These are phyloP conservation scores for Nansenia antarctica DNA, from an alignment of 2,113 vertebrate genomes.

Conservation along the genomic window DNA sequence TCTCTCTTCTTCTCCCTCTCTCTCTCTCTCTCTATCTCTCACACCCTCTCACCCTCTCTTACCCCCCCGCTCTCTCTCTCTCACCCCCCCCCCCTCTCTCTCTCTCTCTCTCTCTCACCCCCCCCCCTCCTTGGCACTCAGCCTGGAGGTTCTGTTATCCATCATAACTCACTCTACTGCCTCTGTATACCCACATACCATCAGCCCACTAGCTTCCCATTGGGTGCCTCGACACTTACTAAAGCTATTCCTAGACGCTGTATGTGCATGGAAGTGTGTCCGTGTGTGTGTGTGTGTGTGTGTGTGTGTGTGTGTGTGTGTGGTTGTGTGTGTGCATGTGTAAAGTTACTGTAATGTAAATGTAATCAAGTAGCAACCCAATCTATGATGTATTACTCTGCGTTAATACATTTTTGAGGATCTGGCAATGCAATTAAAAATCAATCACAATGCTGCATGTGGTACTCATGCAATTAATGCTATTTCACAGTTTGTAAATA, in stretches of 20 bases:
- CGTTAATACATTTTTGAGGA: neutral
- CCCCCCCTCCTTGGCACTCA: slow-evolving; percentile 16
- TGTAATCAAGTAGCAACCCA: too few species aligned
- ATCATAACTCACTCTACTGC: slow-evolving; percentile 36
- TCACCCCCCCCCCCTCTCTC: neutral
- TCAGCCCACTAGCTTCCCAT: slow-evolving; percentile 1
- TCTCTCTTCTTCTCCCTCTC: neutral
- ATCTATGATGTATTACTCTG: neutral
- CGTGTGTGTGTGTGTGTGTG: slow-evolving; percentile 6
- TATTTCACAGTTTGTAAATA: neutral
- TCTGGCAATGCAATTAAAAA: neutral
- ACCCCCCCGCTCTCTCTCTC: too few species aligned
- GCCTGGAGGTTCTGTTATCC: slow-evolving; percentile 24
- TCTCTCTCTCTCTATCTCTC: slow-evolving; percentile 2
- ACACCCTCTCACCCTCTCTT: slow-evolving; percentile 3
- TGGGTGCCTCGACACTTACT: slow-evolving; percentile 3
- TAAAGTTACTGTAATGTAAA: neutral
- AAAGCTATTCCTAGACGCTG: neutral
- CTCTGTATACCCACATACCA: slow-evolving; percentile 26
- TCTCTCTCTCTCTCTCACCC: slow-evolving; percentile 4
- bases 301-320: neutral
- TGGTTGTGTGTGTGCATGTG: neutral
- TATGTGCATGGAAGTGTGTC: neutral
- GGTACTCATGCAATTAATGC: neutral
- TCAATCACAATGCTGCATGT: neutral